A percentile compares a stretch with the other conserved stretches of the same genome.
Conservation (phyloP, 2,797 vertebrate species). For the Sebastes iracundus region DNA sequence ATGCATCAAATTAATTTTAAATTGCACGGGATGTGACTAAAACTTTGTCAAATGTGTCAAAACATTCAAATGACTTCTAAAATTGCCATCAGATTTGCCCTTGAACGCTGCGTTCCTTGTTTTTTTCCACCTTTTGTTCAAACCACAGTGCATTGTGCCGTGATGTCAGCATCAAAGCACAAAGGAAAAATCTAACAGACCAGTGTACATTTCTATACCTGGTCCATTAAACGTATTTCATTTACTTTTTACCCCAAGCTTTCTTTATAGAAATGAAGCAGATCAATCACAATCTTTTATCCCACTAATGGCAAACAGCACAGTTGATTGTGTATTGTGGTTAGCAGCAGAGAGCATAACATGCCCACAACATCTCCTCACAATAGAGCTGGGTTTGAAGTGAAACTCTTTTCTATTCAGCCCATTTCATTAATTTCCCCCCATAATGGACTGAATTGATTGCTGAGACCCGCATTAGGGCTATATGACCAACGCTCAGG, state of each 20-base stretch:
- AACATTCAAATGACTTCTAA: conserved; percentile 50
- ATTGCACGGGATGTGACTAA: conserved; percentile 45
- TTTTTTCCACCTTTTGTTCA: conserved; percentile 14
- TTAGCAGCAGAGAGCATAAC: conserved; percentile 39
- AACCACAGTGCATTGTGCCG: not conserved
- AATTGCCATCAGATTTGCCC: conserved; percentile 48
- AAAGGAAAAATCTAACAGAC: not conserved
- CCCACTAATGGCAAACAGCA: conserved; percentile 39
- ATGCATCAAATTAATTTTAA: conserved; percentile 54
- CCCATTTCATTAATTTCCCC: conserved; percentile 73
- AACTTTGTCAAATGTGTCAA: conserved; percentile 49
- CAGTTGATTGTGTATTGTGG: conserved; percentile 57
- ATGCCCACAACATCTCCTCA: conserved; percentile 43
- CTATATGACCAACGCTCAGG: conserved; percentile 66
- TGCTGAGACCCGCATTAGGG: conserved; percentile 67
- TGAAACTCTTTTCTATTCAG: conserved; percentile 56
- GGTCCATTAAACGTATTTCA: conserved; percentile 52
- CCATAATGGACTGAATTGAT: conserved; percentile 78
- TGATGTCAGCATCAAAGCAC: conserved; percentile 7
- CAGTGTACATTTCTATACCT: conserved; percentile 1
- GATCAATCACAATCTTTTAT: conserved; percentile 46
- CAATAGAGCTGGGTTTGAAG: conserved; percentile 57
- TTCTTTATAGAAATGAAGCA: conserved; percentile 33
- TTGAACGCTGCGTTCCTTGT: conserved; percentile 27
- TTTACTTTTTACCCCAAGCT: conserved; percentile 12